These are phyloP conservation scores for Nycticryphes semicollaris DNA, from an alignment of 2,113 vertebrate genomes.

Conservation along the genomic window DNA sequence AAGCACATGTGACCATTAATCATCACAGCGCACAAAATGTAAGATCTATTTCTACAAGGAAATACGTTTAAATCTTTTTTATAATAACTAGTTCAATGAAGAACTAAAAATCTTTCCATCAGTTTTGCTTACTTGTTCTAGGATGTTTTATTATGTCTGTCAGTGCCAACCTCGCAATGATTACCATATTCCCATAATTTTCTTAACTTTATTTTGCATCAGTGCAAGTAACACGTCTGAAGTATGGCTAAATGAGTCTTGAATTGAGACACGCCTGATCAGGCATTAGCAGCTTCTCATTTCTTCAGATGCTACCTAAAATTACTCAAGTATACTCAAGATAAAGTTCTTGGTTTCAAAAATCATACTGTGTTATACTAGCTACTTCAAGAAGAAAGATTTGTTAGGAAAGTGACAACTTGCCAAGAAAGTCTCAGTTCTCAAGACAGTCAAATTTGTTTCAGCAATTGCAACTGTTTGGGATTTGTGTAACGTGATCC, in stretches of 20 bases:
- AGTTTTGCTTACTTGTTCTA: not conserved
- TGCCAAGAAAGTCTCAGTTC: conserved; percentile 35
- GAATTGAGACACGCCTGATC: not conserved
- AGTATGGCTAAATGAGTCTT: not conserved
- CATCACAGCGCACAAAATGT: not conserved
- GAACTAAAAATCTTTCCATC: not conserved
- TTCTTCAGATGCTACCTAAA: not conserved
- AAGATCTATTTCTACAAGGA: not conserved
- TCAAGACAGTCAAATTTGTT: conserved; percentile 20
- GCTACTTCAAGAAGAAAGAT: conserved; percentile 15
- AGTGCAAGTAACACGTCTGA: not conserved
- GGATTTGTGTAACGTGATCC: not conserved
- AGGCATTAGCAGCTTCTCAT: not conserved
- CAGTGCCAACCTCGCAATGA: not conserved
- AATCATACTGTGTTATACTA: not conserved
- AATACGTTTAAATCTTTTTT: not conserved
- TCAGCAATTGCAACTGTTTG: conserved; percentile 8
- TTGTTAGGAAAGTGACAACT: conserved; percentile 40
- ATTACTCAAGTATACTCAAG: not conserved
- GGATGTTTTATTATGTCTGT: not conserved
- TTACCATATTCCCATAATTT: not conserved
- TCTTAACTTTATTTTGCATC: not conserved
- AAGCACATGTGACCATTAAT: not conserved
- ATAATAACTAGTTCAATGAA: not conserved
- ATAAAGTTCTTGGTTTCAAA: conserved; percentile 13